phyloP scores from a whole-genome alignment of 1,140 invertebrate species.

The Centruroides sculpturatus region DNA sequence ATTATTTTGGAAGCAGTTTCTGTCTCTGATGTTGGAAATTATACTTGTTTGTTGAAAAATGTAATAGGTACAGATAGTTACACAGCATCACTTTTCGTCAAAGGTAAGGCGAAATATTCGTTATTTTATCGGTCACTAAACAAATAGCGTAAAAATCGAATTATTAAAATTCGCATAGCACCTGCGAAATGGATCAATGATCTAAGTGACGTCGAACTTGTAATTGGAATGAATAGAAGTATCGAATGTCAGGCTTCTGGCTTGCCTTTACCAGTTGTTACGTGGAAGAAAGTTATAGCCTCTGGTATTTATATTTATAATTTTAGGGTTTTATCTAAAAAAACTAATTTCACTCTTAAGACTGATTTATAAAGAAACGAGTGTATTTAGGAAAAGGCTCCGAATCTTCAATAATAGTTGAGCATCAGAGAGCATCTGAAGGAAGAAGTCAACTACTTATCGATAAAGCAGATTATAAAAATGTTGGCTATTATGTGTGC shows the following conservation, averaged over 20 bases:
- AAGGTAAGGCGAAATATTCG: constrained; percentile 3
- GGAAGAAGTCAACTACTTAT: neutral
- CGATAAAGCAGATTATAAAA: neutral
- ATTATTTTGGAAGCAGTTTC: constrained; percentile 4
- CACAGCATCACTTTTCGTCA: constrained; percentile 10
- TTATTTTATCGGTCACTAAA: neutral
- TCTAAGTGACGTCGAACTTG: constrained; percentile 1
- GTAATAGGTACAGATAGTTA: constrained; percentile 16
- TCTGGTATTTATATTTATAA: neutral
- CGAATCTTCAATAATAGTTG: neutral
- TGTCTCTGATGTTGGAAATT: constrained; percentile 20
- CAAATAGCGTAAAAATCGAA: neutral
- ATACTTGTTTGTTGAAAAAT: constrained; percentile 23
- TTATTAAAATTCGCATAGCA: neutral
- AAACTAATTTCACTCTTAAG: neutral
- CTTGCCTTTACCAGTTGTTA: constrained; percentile 1
- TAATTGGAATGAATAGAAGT: constrained; percentile 1
- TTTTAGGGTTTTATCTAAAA: neutral
- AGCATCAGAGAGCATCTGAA: neutral
- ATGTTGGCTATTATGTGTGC: constrained; percentile 5
- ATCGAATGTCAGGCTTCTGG: constrained; percentile 2
- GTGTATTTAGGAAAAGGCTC: neutral
- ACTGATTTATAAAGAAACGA: no score
- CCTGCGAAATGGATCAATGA: constrained; percentile 4
- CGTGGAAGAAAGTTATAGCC: constrained; percentile 3